Evolutionary conservation across 2,113 vertebrate species (phyloP), one percentile per base, ranked within the genome.

Genomic region (Scopus umbretta): DNA sequence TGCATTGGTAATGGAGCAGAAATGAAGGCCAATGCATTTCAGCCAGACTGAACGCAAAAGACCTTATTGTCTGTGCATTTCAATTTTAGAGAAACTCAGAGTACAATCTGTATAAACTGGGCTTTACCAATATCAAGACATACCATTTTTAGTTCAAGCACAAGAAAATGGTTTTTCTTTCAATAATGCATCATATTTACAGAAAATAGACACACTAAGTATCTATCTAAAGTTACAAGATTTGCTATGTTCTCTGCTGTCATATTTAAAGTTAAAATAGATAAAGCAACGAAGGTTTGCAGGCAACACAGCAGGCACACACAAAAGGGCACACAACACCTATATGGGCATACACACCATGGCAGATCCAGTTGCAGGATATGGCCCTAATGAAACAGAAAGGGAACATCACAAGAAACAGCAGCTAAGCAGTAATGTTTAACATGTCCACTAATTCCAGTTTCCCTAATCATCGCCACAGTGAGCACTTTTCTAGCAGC

Each of bases 1-100:
- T 95, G 84, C 83, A 86, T 59, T 96, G 34, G 63, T 87, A 95
- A 97, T 47, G 19, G 40, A 89, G 52, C 49, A 93, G 87, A 88
- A 93, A 94, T 38, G 20, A 96, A 94, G 68, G 36, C 62, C 29
- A 89, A 58, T 63, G 43, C 30, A 47, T 94, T 94, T 88, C 94
- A 88, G 85, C 59, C 55, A 70, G 45, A 63, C 2, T 26, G 23
- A 84, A 88, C n/a, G 86, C n/a, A 45, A 80, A 74, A 45, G 38
- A 80, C 2, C 7, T 88, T 81, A 38, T 11, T 45, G 23, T 73
- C 17, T 19, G 5, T 49, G 9, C 59, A 61, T 53, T 65, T 56
- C 30, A 73, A n/a, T 65, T 73, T 66, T 36, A 63, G 59, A 84
- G 29, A 58, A 74, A 36, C 16, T 49, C 45, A 15, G 53, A 30